Percentiles rank a stretch among this genome's conserved stretches.
Conservation (phyloP, 1,140 invertebrate genomes). For the Lucilia sericata region DNA sequence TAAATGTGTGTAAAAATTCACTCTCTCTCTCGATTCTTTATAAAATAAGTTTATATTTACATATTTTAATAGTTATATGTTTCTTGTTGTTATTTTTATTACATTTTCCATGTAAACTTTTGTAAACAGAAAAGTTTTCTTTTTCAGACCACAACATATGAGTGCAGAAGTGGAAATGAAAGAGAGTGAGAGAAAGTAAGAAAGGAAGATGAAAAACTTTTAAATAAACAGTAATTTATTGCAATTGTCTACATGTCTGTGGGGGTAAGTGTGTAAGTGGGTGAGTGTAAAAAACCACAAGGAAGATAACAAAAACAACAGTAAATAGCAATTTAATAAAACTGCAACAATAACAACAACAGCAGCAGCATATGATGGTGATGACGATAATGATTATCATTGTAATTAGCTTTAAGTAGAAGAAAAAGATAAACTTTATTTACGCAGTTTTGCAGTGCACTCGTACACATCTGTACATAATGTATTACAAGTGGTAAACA, state of each 20-base stretch:
- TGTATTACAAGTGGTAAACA: too few species aligned
- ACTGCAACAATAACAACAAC: not conserved
- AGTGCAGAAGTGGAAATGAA: too few species aligned
- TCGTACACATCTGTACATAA: too few species aligned
- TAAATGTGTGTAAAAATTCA: not conserved
- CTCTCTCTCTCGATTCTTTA: not conserved
- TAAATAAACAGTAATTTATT: not conserved
- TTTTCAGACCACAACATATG: too few species aligned
- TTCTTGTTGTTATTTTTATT: too few species aligned
- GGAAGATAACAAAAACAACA: not conserved
- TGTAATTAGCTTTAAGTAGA: too few species aligned
- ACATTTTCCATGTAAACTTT: not conserved
- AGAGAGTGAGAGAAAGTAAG: not conserved
- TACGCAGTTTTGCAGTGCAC: too few species aligned
- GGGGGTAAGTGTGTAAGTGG: too few species aligned
- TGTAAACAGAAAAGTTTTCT: not conserved
- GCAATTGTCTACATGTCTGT: not conserved
- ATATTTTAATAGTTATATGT: too few species aligned
- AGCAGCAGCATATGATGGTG: not conserved
- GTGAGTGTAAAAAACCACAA: too few species aligned
- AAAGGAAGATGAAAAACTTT: not conserved
- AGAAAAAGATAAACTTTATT: too few species aligned
- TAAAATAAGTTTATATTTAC: not conserved
- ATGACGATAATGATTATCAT: not conserved
- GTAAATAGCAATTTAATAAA: not conserved